A percentile compares a stretch with the other conserved stretches of the same genome.
phyloP scores from a whole-genome alignment of 2,797 vertebrate genomes.

The Mormyrus proboscirostris region DNA sequence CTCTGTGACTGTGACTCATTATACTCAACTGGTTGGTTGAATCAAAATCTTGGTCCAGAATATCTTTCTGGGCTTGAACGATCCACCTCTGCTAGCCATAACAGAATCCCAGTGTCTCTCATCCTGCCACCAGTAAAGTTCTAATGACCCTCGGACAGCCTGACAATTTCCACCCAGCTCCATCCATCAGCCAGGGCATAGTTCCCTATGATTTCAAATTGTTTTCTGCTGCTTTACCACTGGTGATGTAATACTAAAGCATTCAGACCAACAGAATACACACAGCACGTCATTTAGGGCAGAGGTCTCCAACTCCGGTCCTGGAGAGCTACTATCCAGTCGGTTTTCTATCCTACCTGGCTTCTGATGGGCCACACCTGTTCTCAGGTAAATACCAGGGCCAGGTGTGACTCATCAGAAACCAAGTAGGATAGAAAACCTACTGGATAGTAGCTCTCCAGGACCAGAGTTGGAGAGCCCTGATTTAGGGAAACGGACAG shows the following conservation, averaged over 20 bases:
- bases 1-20: neutral
- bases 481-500: neutral
- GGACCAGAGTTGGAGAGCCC: too few relatives aligned
- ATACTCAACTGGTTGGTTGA: neutral
- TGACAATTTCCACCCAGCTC: conserved; percentile 19
- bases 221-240: neutral
- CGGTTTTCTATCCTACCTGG: too few relatives aligned
- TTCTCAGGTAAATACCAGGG: too few relatives aligned
- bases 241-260: neutral
- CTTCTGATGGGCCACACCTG: too few relatives aligned
- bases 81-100: neutral
- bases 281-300: neutral
- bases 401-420: too few relatives aligned
- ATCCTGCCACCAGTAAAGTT: conserved; percentile 18
- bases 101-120: conserved; percentile 27
- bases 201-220: conserved; percentile 25
- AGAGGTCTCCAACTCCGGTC: too few relatives aligned
- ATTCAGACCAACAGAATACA: neutral
- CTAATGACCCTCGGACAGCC: conserved; percentile 18
- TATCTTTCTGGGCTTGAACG: neutral
- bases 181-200: neutral
- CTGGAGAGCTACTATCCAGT: too few relatives aligned
- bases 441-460: too few relatives aligned
- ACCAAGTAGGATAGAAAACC: too few relatives aligned
- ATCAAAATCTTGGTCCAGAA: neutral